A percentile compares a stretch with the other conserved stretches of the same genome.
phyloP scores from a whole-genome alignment of 2,797 vertebrate genomes.

The Crypturellus tataupa region DNA sequence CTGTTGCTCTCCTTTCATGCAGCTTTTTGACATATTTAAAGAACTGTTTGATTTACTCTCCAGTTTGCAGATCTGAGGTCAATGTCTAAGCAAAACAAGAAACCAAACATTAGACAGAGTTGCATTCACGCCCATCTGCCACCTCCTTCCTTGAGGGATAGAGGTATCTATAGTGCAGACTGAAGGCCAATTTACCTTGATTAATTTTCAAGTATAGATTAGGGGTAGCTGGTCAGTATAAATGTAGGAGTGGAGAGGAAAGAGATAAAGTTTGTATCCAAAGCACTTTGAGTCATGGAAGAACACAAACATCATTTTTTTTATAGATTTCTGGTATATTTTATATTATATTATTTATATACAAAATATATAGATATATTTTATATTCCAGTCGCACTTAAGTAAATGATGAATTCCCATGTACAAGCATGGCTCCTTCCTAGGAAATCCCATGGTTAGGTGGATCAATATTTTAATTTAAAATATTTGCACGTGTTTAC shows the following conservation, averaged over 20 bases:
- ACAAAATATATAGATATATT: too few species aligned
- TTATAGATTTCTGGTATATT: neutral
- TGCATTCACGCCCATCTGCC: neutral
- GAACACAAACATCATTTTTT: neutral
- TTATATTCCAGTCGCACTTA: neutral
- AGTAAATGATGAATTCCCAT: neutral
- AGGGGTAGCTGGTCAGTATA: neutral
- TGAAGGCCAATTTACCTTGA: neutral
- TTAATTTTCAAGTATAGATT: neutral
- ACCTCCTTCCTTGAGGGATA: neutral
- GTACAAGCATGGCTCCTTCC: rapidly evolving
- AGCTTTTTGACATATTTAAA: neutral
- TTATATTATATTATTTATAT: too few species aligned
- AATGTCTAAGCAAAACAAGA: neutral
- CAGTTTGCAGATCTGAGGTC: neutral
- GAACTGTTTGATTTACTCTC: slow-evolving; percentile 24
- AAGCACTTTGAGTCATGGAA: neutral
- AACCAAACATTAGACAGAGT: neutral
- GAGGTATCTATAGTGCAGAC: neutral
- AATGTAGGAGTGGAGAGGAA: neutral
- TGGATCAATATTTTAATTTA: neutral
- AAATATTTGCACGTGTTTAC: rapidly evolving
- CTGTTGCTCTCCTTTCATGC: neutral
- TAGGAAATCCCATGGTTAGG: neutral
- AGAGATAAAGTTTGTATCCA: neutral